A percentile compares a stretch with the other conserved stretches of the same genome.
Evolutionary conservation across 2,888 invertebrate species (phyloP).

Genomic region (Rotaria macrura): DNA sequence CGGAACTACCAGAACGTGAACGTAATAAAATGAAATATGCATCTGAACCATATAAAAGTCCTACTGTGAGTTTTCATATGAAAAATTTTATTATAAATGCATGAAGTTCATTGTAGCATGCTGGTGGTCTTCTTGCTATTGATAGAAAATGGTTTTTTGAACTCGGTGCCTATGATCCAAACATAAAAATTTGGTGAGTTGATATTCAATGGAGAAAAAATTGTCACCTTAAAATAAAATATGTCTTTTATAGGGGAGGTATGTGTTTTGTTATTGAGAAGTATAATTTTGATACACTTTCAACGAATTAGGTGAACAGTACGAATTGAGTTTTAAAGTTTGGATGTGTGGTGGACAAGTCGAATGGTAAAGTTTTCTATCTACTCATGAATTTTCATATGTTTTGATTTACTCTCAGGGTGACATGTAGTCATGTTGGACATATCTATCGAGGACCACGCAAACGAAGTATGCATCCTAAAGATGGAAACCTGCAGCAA

Average conservation of each 20-base stretch:
- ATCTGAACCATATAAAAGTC: conserved; percentile 81
- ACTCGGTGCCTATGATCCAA: conserved; percentile 88
- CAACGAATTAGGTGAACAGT: conserved; percentile 67
- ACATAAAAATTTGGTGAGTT: conserved; percentile 47
- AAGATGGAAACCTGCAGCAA: conserved; percentile 95
- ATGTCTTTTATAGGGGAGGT: background rate
- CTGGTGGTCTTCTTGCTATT: conserved; percentile 95
- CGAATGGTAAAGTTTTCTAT: conserved; percentile 57
- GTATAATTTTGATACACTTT: background rate
- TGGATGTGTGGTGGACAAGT: conserved; percentile 98
- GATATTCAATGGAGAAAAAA: background rate
- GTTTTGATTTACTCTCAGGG: conserved; percentile 55
- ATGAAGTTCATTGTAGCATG: conserved; percentile 56
- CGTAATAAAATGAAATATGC: conserved; percentile 64
- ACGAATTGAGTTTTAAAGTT: conserved; percentile 85
- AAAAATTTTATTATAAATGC: no score
- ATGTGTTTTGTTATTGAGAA: background rate
- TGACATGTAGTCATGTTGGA: conserved; percentile 90
- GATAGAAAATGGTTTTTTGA: conserved; percentile 84
- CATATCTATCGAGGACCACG: conserved; percentile 91
- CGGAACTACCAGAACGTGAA: conserved; percentile 77
- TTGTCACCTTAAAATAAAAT: no score
- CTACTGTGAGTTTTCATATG: conserved; percentile 55
- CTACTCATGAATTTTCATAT: background rate
- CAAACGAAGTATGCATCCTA: conserved; percentile 94